Conservation (phyloP, 2,113 vertebrate genomes). For the Montifringilla adamsi region DNA sequence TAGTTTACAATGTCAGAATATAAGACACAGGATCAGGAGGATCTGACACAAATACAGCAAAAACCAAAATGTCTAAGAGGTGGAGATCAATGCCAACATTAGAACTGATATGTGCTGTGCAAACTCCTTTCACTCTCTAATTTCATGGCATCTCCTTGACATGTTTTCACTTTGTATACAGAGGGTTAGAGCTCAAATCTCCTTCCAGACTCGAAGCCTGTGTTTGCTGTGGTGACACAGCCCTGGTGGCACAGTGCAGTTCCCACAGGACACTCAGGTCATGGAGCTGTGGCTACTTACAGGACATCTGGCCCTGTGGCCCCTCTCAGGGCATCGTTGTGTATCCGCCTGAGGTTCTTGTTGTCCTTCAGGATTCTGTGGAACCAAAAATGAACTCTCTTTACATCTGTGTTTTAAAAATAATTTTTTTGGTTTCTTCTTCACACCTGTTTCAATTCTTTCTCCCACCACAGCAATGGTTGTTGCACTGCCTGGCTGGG, state of each 20-base stretch:
- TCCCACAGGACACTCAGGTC: not conserved
- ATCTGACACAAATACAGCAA: not conserved
- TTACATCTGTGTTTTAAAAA: not conserved
- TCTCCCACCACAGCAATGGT: not conserved
- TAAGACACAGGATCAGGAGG: not conserved
- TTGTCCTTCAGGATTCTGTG: conserved; percentile 87
- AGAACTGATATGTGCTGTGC: not conserved
- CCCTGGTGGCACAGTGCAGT: not conserved
- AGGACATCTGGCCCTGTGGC: conserved; percentile 81
- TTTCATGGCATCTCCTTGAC: not conserved
- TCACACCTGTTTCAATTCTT: not conserved
- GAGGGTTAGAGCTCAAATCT: not conserved
- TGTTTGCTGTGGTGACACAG: not conserved
- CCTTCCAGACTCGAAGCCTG: not conserved
- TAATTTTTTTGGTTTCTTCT: not conserved
- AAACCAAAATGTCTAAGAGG: not conserved
- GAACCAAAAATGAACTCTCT: not conserved
- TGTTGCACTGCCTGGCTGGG: not conserved
- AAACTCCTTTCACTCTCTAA: not conserved
- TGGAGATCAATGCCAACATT: not conserved
- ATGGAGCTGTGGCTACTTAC: conserved; percentile 73
- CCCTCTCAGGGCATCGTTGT: conserved; percentile 83
- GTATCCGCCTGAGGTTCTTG: conserved; percentile 77
- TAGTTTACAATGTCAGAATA: not conserved
- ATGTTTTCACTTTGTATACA: not conserved